Evolutionary conservation across 2,113 vertebrate species (phyloP), one percentile per base, ranked within the genome.

Genomic region (Anguilla rostrata): DNA sequence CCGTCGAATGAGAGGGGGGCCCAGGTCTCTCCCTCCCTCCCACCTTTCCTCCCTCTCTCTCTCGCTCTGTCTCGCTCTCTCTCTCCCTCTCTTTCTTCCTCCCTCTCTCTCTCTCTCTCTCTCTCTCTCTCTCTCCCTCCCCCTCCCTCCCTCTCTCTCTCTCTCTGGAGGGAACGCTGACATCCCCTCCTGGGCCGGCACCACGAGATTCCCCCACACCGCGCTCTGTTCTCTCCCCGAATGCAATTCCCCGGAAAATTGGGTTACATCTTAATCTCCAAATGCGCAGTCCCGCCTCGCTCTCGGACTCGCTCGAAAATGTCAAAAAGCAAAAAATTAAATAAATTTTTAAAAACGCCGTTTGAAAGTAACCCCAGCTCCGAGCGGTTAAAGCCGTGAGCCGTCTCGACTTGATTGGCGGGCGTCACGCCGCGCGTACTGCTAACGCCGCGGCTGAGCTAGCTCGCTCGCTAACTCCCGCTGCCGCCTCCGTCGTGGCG

Each of bases 1-100:
- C 91, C 90, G 90, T 90, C 91, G 87, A 83, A 92, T 85, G 89
- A 87, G 89, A 87, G 82, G 84, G 75, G 85, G 49, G 29, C 46
- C 46, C 15, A 29, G 75, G n/a, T n/a, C n/a, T n/a, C n/a, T n/a
- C 34, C 63, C 90, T 89, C 75, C 85, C 78, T 43, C 87, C 89
- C 92, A 90, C 41, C n/a, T n/a, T n/a, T n/a, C n/a, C n/a, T n/a
- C n/a, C n/a, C n/a, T n/a, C n/a, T n/a, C n/a, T n/a, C n/a, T n/a
- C n/a, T n/a, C n/a, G n/a, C n/a, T n/a, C n/a, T n/a, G n/a, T n/a
- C n/a, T n/a, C n/a, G n/a, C n/a, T n/a, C n/a, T n/a, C n/a, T n/a
- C n/a, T n/a, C n/a, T n/a, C n/a, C n/a, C n/a, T 79, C 83, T 56
- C 39, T 29, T 39, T 29, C 82, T 82, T 39, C 75, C 91, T 88